Evolutionary conservation across 2,888 invertebrate species (phyloP), one percentile per base, ranked within the genome.

Genomic region (Rhagonycha lutea): DNA sequence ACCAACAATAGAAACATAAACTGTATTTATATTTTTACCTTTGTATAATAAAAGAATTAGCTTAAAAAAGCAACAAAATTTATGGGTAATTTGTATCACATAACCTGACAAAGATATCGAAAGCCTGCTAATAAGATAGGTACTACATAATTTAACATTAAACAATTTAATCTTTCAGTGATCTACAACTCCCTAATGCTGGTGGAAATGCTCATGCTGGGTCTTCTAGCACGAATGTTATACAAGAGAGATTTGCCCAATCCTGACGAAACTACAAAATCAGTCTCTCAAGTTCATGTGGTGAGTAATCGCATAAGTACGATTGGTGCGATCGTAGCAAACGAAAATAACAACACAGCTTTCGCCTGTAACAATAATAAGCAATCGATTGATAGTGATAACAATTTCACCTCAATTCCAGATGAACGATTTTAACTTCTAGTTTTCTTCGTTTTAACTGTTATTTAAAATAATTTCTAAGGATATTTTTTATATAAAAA

Each of bases 161-260:
- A 11, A 32, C 11, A 12, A 3, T 32, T 11, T 32, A 3, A 32
- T 32, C 4, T n/a, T 90, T 82, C 90, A 94, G 94, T 93, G 85
- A 90, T 93, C 79, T 92, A 92, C 87, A 92, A 93, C 86, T 88
- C 90, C 61, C 83, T 92, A 80, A 92, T 93, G 89, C 87, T 94
- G 82, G 84, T 91, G 81, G 93, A 94, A 87, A 93, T 94, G 93
- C 88, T 93, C 72, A 83, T 93, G 70, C 88, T 94, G 62, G 91
- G 91, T 63, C 87, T 90, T 77, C 89, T 91, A 83, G 94, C 94
- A 0, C 89, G 92, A 85, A 87, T 88, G 75, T 84, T 94, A 68
- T 94, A 94, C 87, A 90, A 90, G 75, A 86, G 86, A 62, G 83
- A 85, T 28, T 77, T 89, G 24, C 89, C 89, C 4, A 83, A 84